These are phyloP conservation scores for Achatina immaculata DNA, from an alignment of 1,140 invertebrate genomes.

Conservation along the genomic window DNA sequence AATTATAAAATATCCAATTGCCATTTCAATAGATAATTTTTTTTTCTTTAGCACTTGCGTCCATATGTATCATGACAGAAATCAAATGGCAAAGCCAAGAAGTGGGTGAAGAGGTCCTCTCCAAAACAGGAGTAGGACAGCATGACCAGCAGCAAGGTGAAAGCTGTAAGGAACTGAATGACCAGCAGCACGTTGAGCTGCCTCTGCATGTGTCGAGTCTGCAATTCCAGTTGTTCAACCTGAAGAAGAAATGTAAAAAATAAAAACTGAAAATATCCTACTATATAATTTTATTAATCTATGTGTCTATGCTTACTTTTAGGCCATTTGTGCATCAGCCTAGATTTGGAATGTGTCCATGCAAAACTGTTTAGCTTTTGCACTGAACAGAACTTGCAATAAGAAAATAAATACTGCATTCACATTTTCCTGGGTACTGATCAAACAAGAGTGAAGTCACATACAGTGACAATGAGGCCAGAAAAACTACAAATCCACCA, in stretches of 20 bases:
- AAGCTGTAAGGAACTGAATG: constrained; percentile 21
- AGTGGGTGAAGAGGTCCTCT: constrained; percentile 31
- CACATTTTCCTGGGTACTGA: no score
- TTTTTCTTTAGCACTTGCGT: constrained; percentile 30
- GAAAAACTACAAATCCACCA: no score
- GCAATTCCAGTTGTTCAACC: constrained; percentile 36
- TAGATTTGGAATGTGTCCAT: no score
- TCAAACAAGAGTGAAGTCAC: no score
- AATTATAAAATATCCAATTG: not conserved
- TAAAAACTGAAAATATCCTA: not conserved
- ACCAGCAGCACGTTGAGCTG: constrained; percentile 32
- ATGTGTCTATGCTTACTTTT: no score
- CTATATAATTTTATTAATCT: no score
- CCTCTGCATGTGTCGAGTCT: constrained; percentile 28
- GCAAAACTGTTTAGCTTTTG: no score
- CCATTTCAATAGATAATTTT: not conserved
- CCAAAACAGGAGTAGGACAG: constrained; percentile 37
- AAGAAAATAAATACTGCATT: no score
- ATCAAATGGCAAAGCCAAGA: constrained; percentile 38
- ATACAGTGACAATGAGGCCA: no score
- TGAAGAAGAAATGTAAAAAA: constrained; percentile 7
- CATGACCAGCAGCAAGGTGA: constrained; percentile 33
- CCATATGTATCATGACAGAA: constrained; percentile 35
- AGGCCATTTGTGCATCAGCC: no score
- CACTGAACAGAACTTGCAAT: no score